Evolutionary conservation across 35 echinoderm and acorn worm genomes (phyloP), one percentile per base, ranked within the genome.

Genomic region (Ophioderma brevispina): DNA sequence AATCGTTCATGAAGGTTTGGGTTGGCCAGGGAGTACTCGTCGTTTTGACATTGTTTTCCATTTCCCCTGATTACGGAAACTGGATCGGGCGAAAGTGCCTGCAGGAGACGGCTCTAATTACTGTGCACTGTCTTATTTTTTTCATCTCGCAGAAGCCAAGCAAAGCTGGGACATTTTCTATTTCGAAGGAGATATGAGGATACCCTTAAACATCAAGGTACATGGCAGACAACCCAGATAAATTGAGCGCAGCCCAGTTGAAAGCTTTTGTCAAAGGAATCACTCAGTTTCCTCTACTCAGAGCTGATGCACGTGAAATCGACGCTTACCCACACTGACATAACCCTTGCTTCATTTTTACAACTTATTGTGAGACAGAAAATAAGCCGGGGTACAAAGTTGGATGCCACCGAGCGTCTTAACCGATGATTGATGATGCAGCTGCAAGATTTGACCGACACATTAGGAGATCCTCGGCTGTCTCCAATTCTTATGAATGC

Each of bases 251-350:
- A n/a, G n/a, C n/a, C n/a, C n/a, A n/a, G n/a, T n/a, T n/a, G n/a
- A n/a, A 36, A 30, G 84, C 28, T 92, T n/a, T n/a, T 37, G 4
- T 76, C 11, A 86, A 64, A 43, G 90, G 90, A 0, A 84, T 92
- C 0, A 92, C 15, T 31, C 76, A 18, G n/a, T n/a, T 59, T 55
- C 85, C 91, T 0, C 15, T 87, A 0, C 5, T 81, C 6, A 52
- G n/a, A n/a, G 13, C 35, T 55, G 1, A 23, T 35, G 0, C 83
- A 86, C 39, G 78, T 38, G 3, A 81, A 0, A 38, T 92, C 0
- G 90, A 86, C 87, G 90, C 84, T n/a, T 21, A 80, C 76, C 10
- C 84, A 92, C 41, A 50, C 91, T n/a, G 91, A 92, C n/a, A n/a
- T n/a, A n/a, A n/a, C 37, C 21, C 14, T 92, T n/a, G 91, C 36